Evolutionary conservation across 2,888 invertebrate genomes (phyloP).

Genomic region (Rhagonycha lutea): DNA sequence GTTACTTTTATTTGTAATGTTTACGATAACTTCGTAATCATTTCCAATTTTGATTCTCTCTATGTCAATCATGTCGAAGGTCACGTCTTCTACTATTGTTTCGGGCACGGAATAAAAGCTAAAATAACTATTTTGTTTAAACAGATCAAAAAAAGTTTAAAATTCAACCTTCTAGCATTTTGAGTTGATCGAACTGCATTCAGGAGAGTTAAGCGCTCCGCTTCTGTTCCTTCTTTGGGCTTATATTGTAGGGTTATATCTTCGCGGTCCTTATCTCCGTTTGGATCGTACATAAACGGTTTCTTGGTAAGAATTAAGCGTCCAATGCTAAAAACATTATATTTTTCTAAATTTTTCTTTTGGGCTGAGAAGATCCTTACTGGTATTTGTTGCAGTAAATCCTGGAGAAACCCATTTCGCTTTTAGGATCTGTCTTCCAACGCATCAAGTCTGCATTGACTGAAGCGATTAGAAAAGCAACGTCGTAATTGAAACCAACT

Average conservation of each 20-base stretch:
- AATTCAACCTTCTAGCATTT: conserved; percentile 63
- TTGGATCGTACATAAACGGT: conserved; percentile 71
- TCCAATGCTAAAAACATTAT: conserved; percentile 65
- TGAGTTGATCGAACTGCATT: conserved; percentile 74
- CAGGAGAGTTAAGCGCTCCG: conserved; percentile 73
- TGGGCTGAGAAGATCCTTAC: conserved; percentile 56
- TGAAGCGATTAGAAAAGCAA: conserved; percentile 77
- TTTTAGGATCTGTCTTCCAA: conserved; percentile 72
- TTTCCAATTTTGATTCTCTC: conserved; percentile 73
- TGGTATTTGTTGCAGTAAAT: conserved; percentile 75
- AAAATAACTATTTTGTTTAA: conserved; percentile 30
- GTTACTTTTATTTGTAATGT: conserved; percentile 65
- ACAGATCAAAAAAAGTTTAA: neutral
- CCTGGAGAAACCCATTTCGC: conserved; percentile 68
- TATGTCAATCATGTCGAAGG: conserved; percentile 70
- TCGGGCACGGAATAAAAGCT: conserved; percentile 67
- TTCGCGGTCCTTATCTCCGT: conserved; percentile 71
- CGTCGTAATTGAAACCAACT: conserved; percentile 74
- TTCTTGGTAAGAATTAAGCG: conserved; percentile 75
- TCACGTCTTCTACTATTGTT: conserved; percentile 63
- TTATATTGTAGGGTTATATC: conserved; percentile 75
- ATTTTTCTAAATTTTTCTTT: neutral
- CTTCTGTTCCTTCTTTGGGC: conserved; percentile 71
- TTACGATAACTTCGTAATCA: conserved; percentile 68
- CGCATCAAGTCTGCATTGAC: conserved; percentile 83